Evolutionary conservation across 2,113 vertebrate species (phyloP), one percentile per base, ranked within the genome.

Genomic region (Melierax canorus): DNA sequence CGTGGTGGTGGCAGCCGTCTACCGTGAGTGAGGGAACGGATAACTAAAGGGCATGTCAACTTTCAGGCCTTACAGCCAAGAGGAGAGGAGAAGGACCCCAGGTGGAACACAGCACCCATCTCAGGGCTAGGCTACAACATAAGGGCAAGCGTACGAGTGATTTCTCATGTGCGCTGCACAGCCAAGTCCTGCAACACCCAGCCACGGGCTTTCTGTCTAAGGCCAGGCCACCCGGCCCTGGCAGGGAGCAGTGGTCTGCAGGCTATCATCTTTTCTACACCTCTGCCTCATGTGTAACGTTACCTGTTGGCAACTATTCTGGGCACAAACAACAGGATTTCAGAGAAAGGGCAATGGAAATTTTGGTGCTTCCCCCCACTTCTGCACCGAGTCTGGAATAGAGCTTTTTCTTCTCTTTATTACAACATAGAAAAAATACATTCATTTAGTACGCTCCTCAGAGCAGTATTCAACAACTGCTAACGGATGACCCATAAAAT

Each of bases 321-420:
- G 53, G 43, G 63, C 71, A 69, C 58, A 82, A 36, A 43, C 26
- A 50, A 11, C 1, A 4, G 34, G 6, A 51, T 66, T 94, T 84
- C 48, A 62, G 51, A 63, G 51, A 69, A 74, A 60, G 34, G 59
- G 55, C 81, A 63, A 4, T 14, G 48, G 56, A 41, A 66, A 46
- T 76, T 15, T 29, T 64, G 39, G 39, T 7, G 2, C 29, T 34
- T 68, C 5, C 10, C 3, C 45, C 39, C 14, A 26, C 41, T 27
- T 60, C 39, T 45, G 71, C 76, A 74, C 38, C 0, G 2, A 92
- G 83, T 56, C 89, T 89, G 80, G 60, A 81, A 71, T 9, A 67
- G 20, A 95, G 45, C 58, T 94, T 71, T 45, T 50, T 76, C 48
- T 78, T 78, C 60, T 87, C 41, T 96, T 95, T 92, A 94, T 94